A percentile compares a stretch with the other conserved stretches of the same genome.
These are phyloP conservation scores for Eristalis tenax DNA, from an alignment of 2,888 invertebrate genomes.

Conservation along the genomic window DNA sequence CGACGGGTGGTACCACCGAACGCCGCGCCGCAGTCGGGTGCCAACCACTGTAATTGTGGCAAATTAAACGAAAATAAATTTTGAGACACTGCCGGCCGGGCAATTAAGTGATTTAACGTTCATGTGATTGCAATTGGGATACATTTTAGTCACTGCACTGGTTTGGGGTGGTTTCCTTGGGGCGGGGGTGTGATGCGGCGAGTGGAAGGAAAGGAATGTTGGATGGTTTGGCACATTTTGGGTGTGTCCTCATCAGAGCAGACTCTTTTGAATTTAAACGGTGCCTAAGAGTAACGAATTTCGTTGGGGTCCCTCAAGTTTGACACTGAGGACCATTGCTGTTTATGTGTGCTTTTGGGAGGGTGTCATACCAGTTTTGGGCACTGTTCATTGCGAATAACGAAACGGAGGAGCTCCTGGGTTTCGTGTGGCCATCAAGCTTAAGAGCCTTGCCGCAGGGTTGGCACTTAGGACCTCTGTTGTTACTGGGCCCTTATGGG, in stretches of 20 bases:
- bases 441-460: too few relatives aligned
- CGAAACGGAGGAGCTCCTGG: too few relatives aligned
- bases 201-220: too few relatives aligned
- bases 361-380: too few relatives aligned
- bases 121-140: conserved; percentile 8
- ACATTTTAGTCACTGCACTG: neutral
- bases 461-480: too few relatives aligned
- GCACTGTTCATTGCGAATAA: too few relatives aligned
- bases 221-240: too few relatives aligned
- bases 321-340: neutral
- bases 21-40: conserved; percentile 5
- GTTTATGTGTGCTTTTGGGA: neutral
- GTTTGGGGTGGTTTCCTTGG: too few relatives aligned
- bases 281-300: neutral
- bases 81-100: conserved; percentile 14
- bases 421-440: too few relatives aligned
- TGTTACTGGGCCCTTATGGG: too few relatives aligned
- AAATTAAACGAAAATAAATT: conserved; percentile 52
- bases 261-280: neutral
- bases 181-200: too few relatives aligned
- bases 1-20: neutral
- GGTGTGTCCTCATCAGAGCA: too few relatives aligned
- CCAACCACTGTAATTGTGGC: conserved; percentile 23
- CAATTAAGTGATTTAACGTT: neutral
- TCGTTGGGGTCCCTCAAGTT: neutral